phyloP scores from a whole-genome alignment of 2,797 vertebrate genomes.

The Pempheris klunzingeri region DNA sequence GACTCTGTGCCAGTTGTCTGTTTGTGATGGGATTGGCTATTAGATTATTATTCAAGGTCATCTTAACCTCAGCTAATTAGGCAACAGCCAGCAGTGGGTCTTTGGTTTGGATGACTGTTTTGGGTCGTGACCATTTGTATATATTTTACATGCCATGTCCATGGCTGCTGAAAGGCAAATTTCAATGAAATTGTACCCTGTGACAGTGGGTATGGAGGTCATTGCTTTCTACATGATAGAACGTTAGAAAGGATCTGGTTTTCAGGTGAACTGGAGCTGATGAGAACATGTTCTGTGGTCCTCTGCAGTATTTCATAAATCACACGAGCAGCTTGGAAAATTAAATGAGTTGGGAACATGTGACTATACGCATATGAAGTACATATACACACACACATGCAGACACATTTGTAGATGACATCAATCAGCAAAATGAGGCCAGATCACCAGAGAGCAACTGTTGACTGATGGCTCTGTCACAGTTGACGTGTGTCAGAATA shows the following conservation, averaged over 20 bases:
- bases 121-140: too few relatives aligned
- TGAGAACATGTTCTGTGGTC: not conserved
- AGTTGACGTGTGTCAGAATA: conserved; percentile 36
- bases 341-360: conserved; percentile 2
- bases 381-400: too few relatives aligned
- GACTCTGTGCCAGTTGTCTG: too few relatives aligned
- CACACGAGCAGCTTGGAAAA: conserved; percentile 6
- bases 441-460: conserved; percentile 41
- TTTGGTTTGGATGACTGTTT: too few relatives aligned
- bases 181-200: not conserved
- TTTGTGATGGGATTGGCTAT: too few relatives aligned
- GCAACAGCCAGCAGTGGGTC: too few relatives aligned
- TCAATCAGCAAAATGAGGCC: conserved; percentile 58
- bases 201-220: not conserved
- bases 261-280: not conserved
- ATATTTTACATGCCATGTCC: too few relatives aligned
- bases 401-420: conserved; percentile 12
- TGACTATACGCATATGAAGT: not conserved
- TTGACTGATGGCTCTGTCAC: conserved; percentile 53
- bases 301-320: conserved; percentile 1
- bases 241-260: not conserved
- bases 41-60: too few relatives aligned
- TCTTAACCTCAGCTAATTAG: too few relatives aligned
- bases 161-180: not conserved
- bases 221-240: not conserved